phyloP scores from a whole-genome alignment of 2,797 vertebrate genomes.

The Nannoperca obscura region DNA sequence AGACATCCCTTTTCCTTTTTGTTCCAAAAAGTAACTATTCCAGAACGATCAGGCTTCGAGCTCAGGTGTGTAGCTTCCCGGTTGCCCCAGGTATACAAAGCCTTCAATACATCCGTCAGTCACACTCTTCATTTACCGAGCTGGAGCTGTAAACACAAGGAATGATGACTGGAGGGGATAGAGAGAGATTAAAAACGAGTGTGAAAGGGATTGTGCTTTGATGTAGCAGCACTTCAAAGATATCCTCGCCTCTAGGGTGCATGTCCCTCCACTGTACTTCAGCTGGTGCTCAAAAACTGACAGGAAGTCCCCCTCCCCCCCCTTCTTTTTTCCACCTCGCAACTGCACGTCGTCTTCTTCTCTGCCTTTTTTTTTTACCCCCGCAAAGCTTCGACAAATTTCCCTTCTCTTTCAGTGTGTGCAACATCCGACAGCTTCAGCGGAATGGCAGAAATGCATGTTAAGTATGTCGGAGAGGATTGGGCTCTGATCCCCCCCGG shows the following conservation, averaged over 20 bases:
- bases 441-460: constrained; percentile 36
- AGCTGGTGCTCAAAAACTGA: constrained; percentile 36
- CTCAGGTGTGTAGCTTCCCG: constrained; percentile 5
- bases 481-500: constrained; percentile 52
- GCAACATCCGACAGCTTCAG: constrained; percentile 26
- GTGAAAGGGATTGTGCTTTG: constrained; percentile 57
- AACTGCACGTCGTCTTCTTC: constrained; percentile 4
- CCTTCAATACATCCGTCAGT: constrained; percentile 22
- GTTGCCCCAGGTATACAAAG: constrained; percentile 14
- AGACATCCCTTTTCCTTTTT: not conserved
- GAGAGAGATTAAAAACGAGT: constrained; percentile 52
- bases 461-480: constrained; percentile 59
- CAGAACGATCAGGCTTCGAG: not conserved
- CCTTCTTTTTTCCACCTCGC: not conserved
- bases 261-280: constrained; percentile 52
- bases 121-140: constrained; percentile 27
- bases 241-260: constrained; percentile 50
- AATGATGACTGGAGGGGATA: constrained; percentile 31
- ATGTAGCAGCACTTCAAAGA: constrained; percentile 74
- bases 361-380: not conserved
- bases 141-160: constrained; percentile 45
- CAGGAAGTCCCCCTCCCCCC: constrained; percentile 17
- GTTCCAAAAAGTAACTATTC: not conserved
- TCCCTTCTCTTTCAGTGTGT: constrained; percentile 3
- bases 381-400: constrained; percentile 30